phyloP scores from a whole-genome alignment of 1,140 invertebrate genomes.

The Arctopsyche grandis region DNA sequence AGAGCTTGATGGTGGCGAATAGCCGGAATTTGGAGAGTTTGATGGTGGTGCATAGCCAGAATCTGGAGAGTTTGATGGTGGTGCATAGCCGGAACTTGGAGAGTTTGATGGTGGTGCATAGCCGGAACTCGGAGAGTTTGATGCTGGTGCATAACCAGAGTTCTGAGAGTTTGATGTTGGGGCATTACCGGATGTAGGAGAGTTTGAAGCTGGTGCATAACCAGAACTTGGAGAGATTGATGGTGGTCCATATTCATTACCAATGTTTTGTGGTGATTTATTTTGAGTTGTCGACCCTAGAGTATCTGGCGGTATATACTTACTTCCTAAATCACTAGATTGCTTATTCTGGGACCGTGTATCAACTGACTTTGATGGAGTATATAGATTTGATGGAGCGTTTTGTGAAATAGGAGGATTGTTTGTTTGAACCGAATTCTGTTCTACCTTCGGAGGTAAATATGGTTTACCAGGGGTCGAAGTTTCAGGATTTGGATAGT shows the following conservation, averaged over 20 bases:
- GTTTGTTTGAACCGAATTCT: neutral
- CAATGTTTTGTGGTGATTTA: conserved; percentile 4
- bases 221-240: neutral
- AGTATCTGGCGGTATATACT: conserved; percentile 13
- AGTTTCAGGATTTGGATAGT: conserved; percentile 2
- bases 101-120: conserved; percentile 34
- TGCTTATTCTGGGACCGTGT: neutral
- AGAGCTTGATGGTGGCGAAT: neutral
- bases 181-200: neutral
- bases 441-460: conserved; percentile 28
- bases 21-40: neutral
- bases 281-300: neutral
- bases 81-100: neutral
- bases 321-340: neutral
- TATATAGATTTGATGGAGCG: conserved; percentile 14
- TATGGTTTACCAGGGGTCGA: conserved; percentile 36
- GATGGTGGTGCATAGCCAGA: neutral
- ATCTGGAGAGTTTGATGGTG: neutral
- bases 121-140: neutral
- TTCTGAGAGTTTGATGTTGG: neutral
- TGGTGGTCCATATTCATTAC: conserved; percentile 40
- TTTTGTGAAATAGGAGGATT: neutral
- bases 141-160: neutral
- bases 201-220: neutral
- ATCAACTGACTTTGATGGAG: neutral